phyloP scores from a whole-genome alignment of 1,140 invertebrate genomes.

The Nephila pilipes region DNA sequence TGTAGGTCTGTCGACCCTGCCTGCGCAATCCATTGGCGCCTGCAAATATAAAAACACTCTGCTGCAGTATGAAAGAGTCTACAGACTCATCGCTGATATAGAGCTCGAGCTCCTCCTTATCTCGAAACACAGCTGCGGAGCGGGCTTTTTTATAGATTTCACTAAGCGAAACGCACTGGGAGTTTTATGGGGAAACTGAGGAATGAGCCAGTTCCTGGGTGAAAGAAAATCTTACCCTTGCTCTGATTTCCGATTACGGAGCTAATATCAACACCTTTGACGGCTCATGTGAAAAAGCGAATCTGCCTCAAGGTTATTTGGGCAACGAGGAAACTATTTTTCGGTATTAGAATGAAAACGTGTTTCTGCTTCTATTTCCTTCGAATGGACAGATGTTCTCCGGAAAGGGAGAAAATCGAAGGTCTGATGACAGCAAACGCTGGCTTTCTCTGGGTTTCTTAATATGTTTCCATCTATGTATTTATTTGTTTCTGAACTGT shows the following conservation, averaged over 20 bases:
- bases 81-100: conserved; percentile 38
- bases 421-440: too few relatives aligned
- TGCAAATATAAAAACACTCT: conserved; percentile 81
- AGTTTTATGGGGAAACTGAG: not conserved
- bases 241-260: not conserved
- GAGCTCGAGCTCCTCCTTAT: conserved; percentile 46
- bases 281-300: too few relatives aligned
- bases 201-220: not conserved
- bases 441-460: too few relatives aligned
- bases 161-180: conserved; percentile 15
- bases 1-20: conserved; percentile 97
- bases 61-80: conserved; percentile 74
- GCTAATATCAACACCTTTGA: not conserved
- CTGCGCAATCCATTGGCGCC: conserved; percentile 95
- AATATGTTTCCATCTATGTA: too few relatives aligned
- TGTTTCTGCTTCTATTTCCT: too few relatives aligned
- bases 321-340: too few relatives aligned
- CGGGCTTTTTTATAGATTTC: conserved; percentile 27
- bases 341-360: too few relatives aligned
- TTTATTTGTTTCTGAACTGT: too few relatives aligned
- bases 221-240: not conserved
- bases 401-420: too few relatives aligned
- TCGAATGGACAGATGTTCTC: too few relatives aligned
- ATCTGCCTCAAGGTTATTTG: too few relatives aligned
- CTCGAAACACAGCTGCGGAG: conserved; percentile 23